Conservation (phyloP, 2,888 invertebrate species). For the Tinea trinotella region DNA sequence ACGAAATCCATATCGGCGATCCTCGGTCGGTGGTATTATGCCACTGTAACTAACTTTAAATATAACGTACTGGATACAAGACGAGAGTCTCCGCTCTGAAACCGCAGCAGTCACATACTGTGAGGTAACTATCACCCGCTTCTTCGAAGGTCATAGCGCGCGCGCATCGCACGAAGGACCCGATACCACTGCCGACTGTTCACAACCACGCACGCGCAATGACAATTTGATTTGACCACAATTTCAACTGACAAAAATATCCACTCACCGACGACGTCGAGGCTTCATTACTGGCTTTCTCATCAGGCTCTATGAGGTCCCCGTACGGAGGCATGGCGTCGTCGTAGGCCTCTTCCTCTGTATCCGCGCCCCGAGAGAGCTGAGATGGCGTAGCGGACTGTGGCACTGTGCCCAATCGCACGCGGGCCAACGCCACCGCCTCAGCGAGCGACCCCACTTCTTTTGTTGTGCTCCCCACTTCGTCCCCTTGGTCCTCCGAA, state of each 20-base stretch:
- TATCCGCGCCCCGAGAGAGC: slow-evolving; percentile 50
- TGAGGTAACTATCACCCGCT: slow-evolving; percentile 61
- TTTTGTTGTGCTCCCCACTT: slow-evolving; percentile 49
- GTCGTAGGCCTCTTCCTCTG: slow-evolving; percentile 60
- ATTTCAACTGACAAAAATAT: not conserved
- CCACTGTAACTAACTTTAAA: slow-evolving; percentile 6
- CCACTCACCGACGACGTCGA: slow-evolving; percentile 25
- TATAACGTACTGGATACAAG: slow-evolving; percentile 62
- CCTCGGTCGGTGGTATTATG: not conserved
- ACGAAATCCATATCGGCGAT: slow-evolving; percentile 55
- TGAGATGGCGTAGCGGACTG: slow-evolving; percentile 48
- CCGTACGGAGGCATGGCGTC: slow-evolving; percentile 69
- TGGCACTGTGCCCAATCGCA: slow-evolving; percentile 36
- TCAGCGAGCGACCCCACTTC: slow-evolving; percentile 69
- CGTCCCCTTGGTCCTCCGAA: slow-evolving; percentile 63
- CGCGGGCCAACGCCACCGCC: slow-evolving; percentile 63
- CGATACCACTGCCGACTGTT: slow-evolving; percentile 19
- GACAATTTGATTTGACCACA: slow-evolving; percentile 20
- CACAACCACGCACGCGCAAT: slow-evolving; percentile 26
- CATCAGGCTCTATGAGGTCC: slow-evolving; percentile 62
- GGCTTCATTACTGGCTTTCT: slow-evolving; percentile 34
- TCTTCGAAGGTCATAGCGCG: slow-evolving; percentile 66
- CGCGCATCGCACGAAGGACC: slow-evolving; percentile 53
- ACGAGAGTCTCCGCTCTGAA: slow-evolving; percentile 67
- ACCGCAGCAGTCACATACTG: slow-evolving; percentile 70